These are phyloP conservation scores for Perca flavescens DNA, from an alignment of 2,113 vertebrate species.

Conservation along the genomic window DNA sequence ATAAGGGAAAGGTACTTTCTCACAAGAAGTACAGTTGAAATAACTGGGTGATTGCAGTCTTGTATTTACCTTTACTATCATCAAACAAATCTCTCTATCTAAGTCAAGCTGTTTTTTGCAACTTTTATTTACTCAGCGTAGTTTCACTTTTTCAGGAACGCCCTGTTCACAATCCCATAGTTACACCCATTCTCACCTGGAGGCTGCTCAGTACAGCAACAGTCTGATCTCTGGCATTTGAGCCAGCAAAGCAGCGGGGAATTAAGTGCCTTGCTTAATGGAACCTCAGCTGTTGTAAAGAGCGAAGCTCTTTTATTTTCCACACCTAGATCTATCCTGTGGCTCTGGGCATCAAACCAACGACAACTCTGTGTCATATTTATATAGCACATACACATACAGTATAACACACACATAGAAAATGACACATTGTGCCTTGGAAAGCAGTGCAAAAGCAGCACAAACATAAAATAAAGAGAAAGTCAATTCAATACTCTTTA, in stretches of 20 bases:
- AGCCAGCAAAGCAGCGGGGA: not conserved
- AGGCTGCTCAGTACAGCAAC: not conserved
- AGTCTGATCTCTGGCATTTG: not conserved
- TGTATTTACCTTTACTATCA: not conserved
- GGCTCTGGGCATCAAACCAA: not conserved
- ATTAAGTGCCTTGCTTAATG: constrained; percentile 6
- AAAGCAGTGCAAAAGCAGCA: not conserved
- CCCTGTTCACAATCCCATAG: not conserved
- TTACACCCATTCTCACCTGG: not conserved
- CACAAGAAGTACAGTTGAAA: not conserved
- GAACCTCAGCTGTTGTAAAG: not conserved
- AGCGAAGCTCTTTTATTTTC: not conserved
- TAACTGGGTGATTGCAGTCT: not conserved
- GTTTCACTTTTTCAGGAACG: not conserved
- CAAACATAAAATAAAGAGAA: not conserved
- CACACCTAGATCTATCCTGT: not conserved
- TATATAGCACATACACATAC: not conserved
- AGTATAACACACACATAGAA: not conserved
- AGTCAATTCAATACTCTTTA: not conserved
- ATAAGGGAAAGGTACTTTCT: not conserved
- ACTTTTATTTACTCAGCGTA: not conserved
- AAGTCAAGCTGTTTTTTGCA: not conserved
- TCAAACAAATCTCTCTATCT: not conserved
- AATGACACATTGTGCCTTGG: not conserved
- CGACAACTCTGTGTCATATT: too few species aligned